Evolutionary conservation across 2,888 invertebrate genomes (phyloP).

Genomic region (Ophion slaviceki): DNA sequence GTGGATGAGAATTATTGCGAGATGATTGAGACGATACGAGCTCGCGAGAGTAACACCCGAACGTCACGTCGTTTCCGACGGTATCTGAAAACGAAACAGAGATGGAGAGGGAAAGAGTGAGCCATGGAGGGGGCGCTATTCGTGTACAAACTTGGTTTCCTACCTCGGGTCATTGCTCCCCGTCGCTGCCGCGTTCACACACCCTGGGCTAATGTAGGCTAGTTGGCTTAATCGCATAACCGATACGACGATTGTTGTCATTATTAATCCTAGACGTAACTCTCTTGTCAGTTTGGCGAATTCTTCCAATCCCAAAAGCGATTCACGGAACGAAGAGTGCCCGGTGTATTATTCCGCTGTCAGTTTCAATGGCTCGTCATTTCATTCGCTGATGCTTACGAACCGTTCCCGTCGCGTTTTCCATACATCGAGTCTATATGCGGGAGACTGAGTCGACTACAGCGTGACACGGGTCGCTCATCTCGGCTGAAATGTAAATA

Average conservation of each 20-base stretch:
- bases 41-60: not conserved
- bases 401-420: not conserved
- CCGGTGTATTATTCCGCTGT: not conserved
- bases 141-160: conserved; percentile 4
- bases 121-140: not conserved
- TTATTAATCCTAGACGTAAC: conserved; percentile 23
- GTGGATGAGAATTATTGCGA: not conserved
- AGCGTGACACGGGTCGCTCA: too few species aligned
- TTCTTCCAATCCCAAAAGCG: not conserved
- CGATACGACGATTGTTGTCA: conserved; percentile 52
- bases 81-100: not conserved
- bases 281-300: not conserved
- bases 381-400: not conserved
- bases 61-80: conserved; percentile 4
- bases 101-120: not conserved
- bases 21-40: not conserved
- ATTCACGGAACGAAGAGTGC: not conserved
- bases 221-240: conserved; percentile 55
- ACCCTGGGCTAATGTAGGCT: conserved; percentile 54
- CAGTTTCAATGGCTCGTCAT: not conserved
- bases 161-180: conserved; percentile 62
- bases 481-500: too few species aligned
- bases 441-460: too few species aligned
- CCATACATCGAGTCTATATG: too few species aligned
- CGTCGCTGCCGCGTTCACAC: conserved; percentile 46